Evolutionary conservation across 2,113 vertebrate genomes (phyloP).

Genomic region (Microcebus murinus): DNA sequence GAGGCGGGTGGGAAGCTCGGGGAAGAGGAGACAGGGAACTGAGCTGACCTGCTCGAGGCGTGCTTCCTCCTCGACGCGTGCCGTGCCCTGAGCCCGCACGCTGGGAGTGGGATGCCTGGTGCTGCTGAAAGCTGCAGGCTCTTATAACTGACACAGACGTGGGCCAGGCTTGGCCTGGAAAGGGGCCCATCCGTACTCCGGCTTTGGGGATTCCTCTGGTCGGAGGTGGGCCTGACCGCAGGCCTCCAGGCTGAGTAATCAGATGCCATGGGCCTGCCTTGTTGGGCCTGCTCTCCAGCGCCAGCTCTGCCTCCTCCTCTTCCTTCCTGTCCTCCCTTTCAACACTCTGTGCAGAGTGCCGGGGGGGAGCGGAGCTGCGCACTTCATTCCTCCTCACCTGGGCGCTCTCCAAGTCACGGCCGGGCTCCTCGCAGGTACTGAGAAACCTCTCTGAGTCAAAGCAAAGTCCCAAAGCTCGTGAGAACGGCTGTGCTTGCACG

Average conservation of each 20-base stretch:
- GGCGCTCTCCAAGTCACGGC: not conserved
- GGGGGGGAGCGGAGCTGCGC: not conserved
- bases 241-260: not conserved
- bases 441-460: not conserved
- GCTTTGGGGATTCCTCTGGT: not conserved
- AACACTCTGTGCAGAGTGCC: not conserved
- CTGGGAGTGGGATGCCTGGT: not conserved
- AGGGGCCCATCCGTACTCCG: rapidly evolving
- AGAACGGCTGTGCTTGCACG: not conserved
- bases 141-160: rapidly evolving
- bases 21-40: too few species aligned
- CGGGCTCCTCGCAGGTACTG: not conserved
- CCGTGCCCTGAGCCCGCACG: not conserved
- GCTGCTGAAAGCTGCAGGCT: not conserved
- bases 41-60: not conserved
- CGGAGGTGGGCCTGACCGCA: not conserved
- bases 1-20: rapidly evolving
- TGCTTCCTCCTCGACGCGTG: rapidly evolving
- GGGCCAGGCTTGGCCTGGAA: not conserved
- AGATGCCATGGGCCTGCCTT: not conserved
- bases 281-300: not conserved
- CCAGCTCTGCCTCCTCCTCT: too few species aligned
- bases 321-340: not conserved
- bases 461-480: not conserved
- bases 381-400: rapidly evolving